phyloP scores from a whole-genome alignment of 2,797 vertebrate species.

The Myotis vivesi region DNA sequence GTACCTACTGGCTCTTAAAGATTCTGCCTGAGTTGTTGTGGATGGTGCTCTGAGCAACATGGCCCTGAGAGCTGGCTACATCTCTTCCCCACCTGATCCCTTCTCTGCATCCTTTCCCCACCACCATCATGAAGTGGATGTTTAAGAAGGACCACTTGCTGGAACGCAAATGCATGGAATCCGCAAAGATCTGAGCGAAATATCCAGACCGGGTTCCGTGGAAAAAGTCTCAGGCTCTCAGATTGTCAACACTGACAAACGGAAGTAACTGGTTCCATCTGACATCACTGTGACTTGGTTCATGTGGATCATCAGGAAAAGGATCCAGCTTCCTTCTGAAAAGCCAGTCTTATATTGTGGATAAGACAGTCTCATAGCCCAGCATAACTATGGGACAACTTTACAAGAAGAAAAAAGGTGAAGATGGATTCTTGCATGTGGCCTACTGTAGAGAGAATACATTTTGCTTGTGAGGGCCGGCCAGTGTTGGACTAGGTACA shows the following conservation, averaged over 20 bases:
- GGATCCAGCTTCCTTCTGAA: conserved; percentile 98
- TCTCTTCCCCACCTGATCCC: not conserved
- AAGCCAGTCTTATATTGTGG: conserved; percentile 99
- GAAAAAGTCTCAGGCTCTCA: conserved; percentile 98
- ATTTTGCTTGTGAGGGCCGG: conserved; percentile 88
- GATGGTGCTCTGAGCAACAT: not conserved
- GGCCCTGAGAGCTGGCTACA: not conserved
- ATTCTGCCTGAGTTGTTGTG: not conserved
- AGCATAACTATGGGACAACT: conserved; percentile 98
- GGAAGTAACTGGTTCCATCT: conserved; percentile 98
- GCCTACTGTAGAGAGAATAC: conserved; percentile 98
- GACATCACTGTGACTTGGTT: conserved; percentile 99
- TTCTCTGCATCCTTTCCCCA: not conserved
- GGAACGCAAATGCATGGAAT: not conserved
- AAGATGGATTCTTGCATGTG: conserved; percentile 97
- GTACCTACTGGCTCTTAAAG: not conserved
- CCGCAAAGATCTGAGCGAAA: not conserved
- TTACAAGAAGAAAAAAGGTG: conserved; percentile 97
- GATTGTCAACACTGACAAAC: conserved; percentile 98
- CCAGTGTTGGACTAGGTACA: conserved; percentile 71
- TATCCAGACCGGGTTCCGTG: conserved; percentile 75
- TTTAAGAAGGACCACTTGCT: not conserved
- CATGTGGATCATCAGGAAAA: conserved; percentile 95
- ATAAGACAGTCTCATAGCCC: conserved; percentile 98
- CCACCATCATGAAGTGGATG: not conserved